A percentile compares a stretch with the other conserved stretches of the same genome.
Conservation (phyloP, 2,888 invertebrate genomes). For the Oasisia sp. region DNA sequence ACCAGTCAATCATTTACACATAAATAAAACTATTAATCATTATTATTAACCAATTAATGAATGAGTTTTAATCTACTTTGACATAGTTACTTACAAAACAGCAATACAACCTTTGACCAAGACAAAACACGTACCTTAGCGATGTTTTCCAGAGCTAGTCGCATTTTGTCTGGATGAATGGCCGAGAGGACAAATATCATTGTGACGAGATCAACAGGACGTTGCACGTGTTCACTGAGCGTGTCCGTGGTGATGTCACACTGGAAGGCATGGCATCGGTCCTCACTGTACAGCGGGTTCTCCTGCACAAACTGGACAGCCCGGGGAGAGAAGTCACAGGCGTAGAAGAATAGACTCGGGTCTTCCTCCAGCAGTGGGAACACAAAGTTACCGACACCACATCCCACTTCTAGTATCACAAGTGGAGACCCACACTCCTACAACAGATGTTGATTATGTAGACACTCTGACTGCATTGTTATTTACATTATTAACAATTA, state of each 20-base stretch:
- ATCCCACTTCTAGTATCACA: conserved; percentile 83
- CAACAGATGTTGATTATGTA: background rate
- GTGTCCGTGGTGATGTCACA: conserved; percentile 82
- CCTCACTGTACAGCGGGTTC: conserved; percentile 73
- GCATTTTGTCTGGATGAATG: conserved; percentile 87
- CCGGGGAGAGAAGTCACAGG: conserved; percentile 92
- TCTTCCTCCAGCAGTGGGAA: conserved; percentile 89
- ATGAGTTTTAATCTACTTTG: background rate
- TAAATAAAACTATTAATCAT: background rate
- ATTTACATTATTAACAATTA: no score
- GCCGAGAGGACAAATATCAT: conserved; percentile 96
- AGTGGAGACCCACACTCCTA: conserved; percentile 20
- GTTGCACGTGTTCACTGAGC: conserved; percentile 70
- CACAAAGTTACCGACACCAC: conserved; percentile 96
- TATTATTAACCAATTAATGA: background rate
- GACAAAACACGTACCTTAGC: conserved; percentile 63
- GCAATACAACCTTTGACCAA: background rate
- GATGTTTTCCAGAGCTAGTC: conserved; percentile 71
- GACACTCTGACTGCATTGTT: no score
- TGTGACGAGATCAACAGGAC: conserved; percentile 81
- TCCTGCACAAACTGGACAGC: conserved; percentile 83
- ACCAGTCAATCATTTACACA: background rate
- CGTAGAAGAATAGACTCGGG: conserved; percentile 77
- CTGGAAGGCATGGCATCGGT: conserved; percentile 81
- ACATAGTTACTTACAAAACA: background rate